Evolutionary conservation across 2,797 vertebrate species (phyloP).

Genomic region (Heterohyrax brucei): DNA sequence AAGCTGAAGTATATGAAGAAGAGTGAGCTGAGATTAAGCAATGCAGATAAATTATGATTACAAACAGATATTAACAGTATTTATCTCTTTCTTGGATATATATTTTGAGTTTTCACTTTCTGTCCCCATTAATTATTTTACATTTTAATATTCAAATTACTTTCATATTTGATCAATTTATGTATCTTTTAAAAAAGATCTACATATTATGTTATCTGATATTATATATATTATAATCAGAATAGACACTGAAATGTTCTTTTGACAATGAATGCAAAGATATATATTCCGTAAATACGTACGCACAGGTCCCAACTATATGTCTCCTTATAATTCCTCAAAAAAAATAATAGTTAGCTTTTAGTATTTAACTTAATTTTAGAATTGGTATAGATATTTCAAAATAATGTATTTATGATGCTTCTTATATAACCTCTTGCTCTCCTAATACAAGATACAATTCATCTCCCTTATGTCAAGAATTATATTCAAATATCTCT

Average conservation of each 20-base stretch:
- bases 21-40: neutral
- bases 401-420: neutral
- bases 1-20: too few species aligned
- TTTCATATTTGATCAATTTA: neutral
- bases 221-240: too few species aligned
- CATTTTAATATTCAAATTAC: neutral
- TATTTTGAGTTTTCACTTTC: neutral
- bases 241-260: too few species aligned
- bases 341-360: neutral
- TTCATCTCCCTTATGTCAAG: neutral
- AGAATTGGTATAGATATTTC: neutral
- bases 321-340: neutral
- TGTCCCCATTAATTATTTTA: neutral
- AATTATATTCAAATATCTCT: neutral
- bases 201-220: neutral
- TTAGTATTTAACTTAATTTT: neutral
- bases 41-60: neutral
- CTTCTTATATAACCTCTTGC: neutral
- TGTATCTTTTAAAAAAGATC: neutral
- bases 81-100: neutral
- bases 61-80: neutral
- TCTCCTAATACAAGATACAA: neutral
- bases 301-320: neutral
- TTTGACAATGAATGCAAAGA: too few species aligned
- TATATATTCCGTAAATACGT: too few species aligned